Base-by-base conservation (phyloP, 37 sponge, comb jelly and placozoan species). In the Halisarca cf. caerulea region DNA sequence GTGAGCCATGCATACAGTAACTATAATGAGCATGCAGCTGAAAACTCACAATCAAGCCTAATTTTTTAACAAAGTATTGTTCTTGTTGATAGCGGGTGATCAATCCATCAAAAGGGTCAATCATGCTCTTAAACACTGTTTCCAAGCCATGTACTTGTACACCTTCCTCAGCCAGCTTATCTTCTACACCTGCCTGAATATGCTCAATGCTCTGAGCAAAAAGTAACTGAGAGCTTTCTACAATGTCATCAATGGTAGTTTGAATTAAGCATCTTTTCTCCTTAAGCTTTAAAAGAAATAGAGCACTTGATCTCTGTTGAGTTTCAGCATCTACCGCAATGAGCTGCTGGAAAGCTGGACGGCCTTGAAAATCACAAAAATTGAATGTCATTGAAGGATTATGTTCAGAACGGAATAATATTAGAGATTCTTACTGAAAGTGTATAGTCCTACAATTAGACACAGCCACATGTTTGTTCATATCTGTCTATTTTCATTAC, bases 21-120 rank as follows among this genome's bases (percentile, higher is more conserved):
- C n/a, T n/a, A n/a, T n/a, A n/a, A n/a, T n/a, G n/a, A n/a, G n/a
- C n/a, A n/a, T n/a, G n/a, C n/a, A n/a, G n/a, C n/a, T 25, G 27
- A 34, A 21, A 47, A 81, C 79, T 42, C 38, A 78, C 79, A 37
- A 78, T 45, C 11, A 47, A 43, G 33, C 51, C 51, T 39, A 78
- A 43, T 21, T 78, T 24, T 24, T 78, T 58, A 42, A 32, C 44
- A 72, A 53, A 84, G 39, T 57, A 70, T 54, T 42, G 36, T 34
- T 84, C 59, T 51, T 84, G 84, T 75, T 27, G 37, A 70, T 84
- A 58, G 17, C 58, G 21, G 39, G 84, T 84, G 11, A 53, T 71
- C 35, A 84, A 34, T 7, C 75, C 84, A 51, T 9, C 58, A 15
- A 84, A 84, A 34, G 84, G 84, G n/a, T 72, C 59, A 24, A 23